phyloP scores from a whole-genome alignment of 2,113 vertebrate genomes.

The Microcebus griseorufus region DNA sequence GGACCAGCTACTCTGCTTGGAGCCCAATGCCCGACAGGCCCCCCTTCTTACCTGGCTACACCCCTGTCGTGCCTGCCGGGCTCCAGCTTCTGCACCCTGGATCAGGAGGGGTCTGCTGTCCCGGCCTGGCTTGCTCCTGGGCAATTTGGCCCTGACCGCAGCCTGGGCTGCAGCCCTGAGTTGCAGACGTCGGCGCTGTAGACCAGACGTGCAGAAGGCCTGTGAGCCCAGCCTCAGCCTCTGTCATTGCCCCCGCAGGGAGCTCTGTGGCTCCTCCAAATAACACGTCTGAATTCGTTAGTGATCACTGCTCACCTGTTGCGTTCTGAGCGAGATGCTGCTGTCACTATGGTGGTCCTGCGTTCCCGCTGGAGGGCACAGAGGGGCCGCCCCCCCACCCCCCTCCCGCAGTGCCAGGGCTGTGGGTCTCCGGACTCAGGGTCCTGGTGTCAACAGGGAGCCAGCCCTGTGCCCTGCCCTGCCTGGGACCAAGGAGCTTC shows the following conservation, averaged over 20 bases:
- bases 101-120: neutral
- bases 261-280: accelerated
- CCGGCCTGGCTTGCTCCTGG: neutral
- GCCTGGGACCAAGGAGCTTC: neutral
- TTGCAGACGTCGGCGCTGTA: accelerated
- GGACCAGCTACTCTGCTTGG: neutral
- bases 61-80: accelerated
- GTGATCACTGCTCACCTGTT: accelerated
- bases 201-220: neutral
- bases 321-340: neutral
- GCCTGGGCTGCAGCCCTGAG: neutral
- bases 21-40: accelerated
- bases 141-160: accelerated
- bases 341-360: accelerated
- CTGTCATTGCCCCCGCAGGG: accelerated
- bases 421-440: neutral
- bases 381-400: no score
- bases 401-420: accelerated
- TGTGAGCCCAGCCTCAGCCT: accelerated
- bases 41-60: neutral
- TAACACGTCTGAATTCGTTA: accelerated
- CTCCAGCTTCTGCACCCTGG: no score
- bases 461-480: neutral
- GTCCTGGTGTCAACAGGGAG: no score
- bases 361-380: accelerated